Percentiles rank a stretch among this genome's conserved stretches.
These are phyloP conservation scores for Myotis vivesi DNA, from an alignment of 2,797 vertebrate genomes.

Conservation along the genomic window DNA sequence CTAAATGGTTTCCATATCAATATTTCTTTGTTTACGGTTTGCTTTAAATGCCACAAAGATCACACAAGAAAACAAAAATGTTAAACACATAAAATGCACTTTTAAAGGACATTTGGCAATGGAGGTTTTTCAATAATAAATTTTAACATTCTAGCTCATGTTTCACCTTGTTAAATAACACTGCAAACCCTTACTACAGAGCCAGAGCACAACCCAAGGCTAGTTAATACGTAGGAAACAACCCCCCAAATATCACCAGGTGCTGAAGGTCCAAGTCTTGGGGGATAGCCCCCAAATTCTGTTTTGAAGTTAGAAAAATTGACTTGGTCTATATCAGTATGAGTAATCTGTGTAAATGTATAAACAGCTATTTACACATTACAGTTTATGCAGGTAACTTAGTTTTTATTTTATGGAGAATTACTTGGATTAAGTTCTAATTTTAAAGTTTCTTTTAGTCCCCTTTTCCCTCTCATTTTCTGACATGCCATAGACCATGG, in stretches of 20 bases:
- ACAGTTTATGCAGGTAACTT: neutral
- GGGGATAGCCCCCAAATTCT: slow-evolving; percentile 29
- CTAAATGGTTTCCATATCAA: slow-evolving; percentile 71
- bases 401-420: slow-evolving; percentile 38
- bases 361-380: neutral
- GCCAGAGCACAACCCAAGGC: neutral
- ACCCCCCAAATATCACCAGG: slow-evolving; percentile 21
- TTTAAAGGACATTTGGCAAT: slow-evolving; percentile 55
- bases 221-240: neutral
- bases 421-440: slow-evolving; percentile 21
- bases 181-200: neutral
- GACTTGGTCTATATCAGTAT: slow-evolving; percentile 9
- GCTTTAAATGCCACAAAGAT: slow-evolving; percentile 63
- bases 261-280: slow-evolving; percentile 24
- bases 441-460: neutral
- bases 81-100: slow-evolving; percentile 56
- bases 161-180: slow-evolving; percentile 29
- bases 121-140: slow-evolving; percentile 42
- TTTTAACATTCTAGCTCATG: slow-evolving; percentile 6
- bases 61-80: slow-evolving; percentile 65
- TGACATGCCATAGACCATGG: neutral
- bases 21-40: slow-evolving; percentile 77
- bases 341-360: slow-evolving; percentile 30
- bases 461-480: neutral
- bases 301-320: slow-evolving; percentile 44